Evolutionary conservation across 2,888 invertebrate genomes (phyloP).

Genomic region (Ophioninae sp.): DNA sequence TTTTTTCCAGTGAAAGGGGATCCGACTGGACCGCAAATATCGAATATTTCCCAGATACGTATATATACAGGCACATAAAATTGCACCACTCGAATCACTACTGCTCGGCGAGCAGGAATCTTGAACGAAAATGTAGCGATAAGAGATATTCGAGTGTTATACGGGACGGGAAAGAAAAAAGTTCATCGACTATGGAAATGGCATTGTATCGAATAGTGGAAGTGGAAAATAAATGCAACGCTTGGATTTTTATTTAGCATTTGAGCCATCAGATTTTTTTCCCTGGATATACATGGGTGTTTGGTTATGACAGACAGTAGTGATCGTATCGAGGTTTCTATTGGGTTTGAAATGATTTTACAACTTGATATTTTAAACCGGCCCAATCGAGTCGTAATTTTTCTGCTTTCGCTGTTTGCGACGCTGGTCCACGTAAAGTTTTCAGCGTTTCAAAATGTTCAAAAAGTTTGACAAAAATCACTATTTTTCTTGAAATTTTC

Average conservation of each 20-base stretch:
- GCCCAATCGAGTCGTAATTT: not conserved
- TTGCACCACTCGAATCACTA: slow-evolving; percentile 36
- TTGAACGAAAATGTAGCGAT: slow-evolving; percentile 43
- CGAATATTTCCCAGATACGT: slow-evolving; percentile 41
- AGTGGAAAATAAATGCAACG: not conserved
- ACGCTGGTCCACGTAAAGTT: too few species aligned
- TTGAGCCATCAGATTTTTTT: not conserved
- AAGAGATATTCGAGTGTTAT: slow-evolving; percentile 13
- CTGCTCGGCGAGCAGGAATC: slow-evolving; percentile 44
- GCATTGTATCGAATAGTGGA: not conserved
- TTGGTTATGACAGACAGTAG: not conserved
- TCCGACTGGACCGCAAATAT: slow-evolving; percentile 26
- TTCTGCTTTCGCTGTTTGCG: not conserved
- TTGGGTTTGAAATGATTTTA: not conserved
- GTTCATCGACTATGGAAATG: slow-evolving; percentile 1
- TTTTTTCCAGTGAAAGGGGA: slow-evolving; percentile 2
- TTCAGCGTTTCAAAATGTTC: too few species aligned
- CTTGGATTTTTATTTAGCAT: not conserved
- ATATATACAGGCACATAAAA: slow-evolving; percentile 17
- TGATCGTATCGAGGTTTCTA: not conserved
- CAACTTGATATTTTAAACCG: not conserved
- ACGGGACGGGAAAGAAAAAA: slow-evolving; percentile 7
- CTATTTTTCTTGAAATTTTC: too few species aligned
- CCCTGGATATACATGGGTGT: not conserved
- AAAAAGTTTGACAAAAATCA: too few species aligned